phyloP scores from a whole-genome alignment of 2,113 vertebrate species.

The Heterotis niloticus region DNA sequence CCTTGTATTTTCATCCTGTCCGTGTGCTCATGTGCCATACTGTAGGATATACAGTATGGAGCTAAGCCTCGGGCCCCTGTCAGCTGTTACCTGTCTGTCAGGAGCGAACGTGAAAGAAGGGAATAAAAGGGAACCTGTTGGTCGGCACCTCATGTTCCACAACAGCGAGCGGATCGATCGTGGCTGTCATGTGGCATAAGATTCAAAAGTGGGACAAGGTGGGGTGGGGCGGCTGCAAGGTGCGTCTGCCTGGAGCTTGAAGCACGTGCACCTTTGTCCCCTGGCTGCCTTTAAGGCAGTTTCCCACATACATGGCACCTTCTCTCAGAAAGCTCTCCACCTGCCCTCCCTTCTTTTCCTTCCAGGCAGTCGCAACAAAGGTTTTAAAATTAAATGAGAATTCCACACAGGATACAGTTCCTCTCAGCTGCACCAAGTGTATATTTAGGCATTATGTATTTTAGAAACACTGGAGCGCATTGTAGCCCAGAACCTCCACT shows the following conservation, averaged over 20 bases:
- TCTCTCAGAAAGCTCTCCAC: background rate
- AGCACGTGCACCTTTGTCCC: slow-evolving; percentile 54
- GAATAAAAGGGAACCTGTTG: background rate
- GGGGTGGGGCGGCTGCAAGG: background rate
- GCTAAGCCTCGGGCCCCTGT: background rate
- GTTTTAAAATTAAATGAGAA: background rate
- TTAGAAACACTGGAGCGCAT: slow-evolving; percentile 20
- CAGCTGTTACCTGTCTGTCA: slow-evolving; percentile 21
- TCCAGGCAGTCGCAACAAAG: slow-evolving; percentile 1
- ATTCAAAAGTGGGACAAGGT: background rate
- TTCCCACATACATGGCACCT: slow-evolving; percentile 48
- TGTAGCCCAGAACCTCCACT: slow-evolving; percentile 57
- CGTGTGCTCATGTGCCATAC: background rate
- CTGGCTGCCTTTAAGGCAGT: slow-evolving; percentile 51
- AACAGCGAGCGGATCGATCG: background rate
- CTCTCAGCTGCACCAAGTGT: background rate
- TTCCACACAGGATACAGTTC: background rate
- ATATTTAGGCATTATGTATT: background rate
- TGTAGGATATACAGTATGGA: slow-evolving; percentile 44
- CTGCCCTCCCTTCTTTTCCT: background rate
- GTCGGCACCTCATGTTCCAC: background rate
- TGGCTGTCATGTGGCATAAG: background rate
- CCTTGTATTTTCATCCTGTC: slow-evolving; percentile 15
- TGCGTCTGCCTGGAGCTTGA: slow-evolving; percentile 37
- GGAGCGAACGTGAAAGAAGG: background rate